Evolutionary conservation across 2,797 vertebrate species (phyloP).

Genomic region (Synaphobranchus kaupii): DNA sequence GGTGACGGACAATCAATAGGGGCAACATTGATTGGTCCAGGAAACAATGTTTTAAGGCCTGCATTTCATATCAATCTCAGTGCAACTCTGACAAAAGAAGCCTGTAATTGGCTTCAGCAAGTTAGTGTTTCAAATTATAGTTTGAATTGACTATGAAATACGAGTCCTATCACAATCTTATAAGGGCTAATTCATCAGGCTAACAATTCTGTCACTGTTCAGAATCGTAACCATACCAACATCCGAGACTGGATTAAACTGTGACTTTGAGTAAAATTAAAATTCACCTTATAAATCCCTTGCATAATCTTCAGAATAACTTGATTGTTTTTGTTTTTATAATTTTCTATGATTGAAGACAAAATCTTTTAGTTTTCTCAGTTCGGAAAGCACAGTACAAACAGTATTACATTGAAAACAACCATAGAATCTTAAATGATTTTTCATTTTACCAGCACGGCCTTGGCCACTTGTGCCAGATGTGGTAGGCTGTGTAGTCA

Average conservation of each 20-base stretch:
- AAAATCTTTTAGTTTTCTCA: too few relatives aligned
- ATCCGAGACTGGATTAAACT: neutral
- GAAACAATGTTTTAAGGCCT: neutral
- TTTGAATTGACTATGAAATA: neutral
- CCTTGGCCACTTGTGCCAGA: too few relatives aligned
- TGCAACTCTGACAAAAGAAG: neutral
- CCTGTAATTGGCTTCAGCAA: neutral
- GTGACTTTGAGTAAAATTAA: neutral
- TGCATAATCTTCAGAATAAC: too few relatives aligned
- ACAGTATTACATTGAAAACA: too few relatives aligned
- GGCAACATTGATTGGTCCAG: conserved; percentile 13
- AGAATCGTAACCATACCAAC: neutral
- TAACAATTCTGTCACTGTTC: neutral
- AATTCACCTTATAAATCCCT: neutral
- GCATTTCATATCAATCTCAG: conserved; percentile 19
- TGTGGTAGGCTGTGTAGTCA: too few relatives aligned
- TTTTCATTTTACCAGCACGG: too few relatives aligned
- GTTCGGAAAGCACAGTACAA: too few relatives aligned
- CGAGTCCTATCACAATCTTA: neutral
- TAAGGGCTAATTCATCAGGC: conserved; percentile 2
- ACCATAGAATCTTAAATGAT: too few relatives aligned
- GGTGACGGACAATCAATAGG: conserved; percentile 19
- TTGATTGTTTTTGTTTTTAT: too few relatives aligned
- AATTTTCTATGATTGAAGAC: too few relatives aligned
- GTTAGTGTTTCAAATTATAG: neutral